Evolutionary conservation across 35 echinoderm and acorn worm genomes (phyloP).

Genomic region (Holothuria glaberrima): DNA sequence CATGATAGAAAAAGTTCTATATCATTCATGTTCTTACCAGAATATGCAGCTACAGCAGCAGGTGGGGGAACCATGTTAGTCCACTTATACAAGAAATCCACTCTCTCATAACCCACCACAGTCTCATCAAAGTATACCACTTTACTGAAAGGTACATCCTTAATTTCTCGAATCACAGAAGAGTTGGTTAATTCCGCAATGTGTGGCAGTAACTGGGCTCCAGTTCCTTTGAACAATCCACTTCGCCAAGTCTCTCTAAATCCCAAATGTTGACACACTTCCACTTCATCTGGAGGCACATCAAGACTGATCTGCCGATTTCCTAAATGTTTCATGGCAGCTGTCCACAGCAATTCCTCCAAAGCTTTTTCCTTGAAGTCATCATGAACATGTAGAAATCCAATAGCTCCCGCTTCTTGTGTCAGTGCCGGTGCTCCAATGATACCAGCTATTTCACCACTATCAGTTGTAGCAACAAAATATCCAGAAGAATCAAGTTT

Average conservation of each 20-base stretch:
- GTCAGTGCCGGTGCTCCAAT: slow-evolving; percentile 71
- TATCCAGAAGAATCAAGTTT: slow-evolving; percentile 77
- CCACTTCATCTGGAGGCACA: slow-evolving; percentile 58
- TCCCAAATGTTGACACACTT: slow-evolving; percentile 65
- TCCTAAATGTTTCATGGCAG: slow-evolving; percentile 71
- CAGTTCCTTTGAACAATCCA: slow-evolving; percentile 79
- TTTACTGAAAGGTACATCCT: slow-evolving; percentile 74
- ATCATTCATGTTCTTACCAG: slow-evolving; percentile 40
- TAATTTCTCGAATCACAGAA: slow-evolving; percentile 48
- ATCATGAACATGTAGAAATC: slow-evolving; percentile 76
- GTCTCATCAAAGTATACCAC: slow-evolving; percentile 85
- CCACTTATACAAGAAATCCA: slow-evolving; percentile 78
- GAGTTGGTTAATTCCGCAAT: slow-evolving; percentile 17
- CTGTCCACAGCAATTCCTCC: slow-evolving; percentile 70
- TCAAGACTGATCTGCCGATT: slow-evolving; percentile 82
- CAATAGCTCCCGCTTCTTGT: slow-evolving; percentile 66
- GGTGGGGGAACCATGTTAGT: slow-evolving; percentile 22
- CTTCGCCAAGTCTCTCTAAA: slow-evolving; percentile 78
- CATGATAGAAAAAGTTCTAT: no score
- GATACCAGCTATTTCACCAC: slow-evolving; percentile 75
- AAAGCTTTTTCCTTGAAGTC: slow-evolving; percentile 65
- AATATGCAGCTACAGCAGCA: slow-evolving; percentile 17
- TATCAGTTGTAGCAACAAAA: slow-evolving; percentile 62
- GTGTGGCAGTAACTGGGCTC: slow-evolving; percentile 6
- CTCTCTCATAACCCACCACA: slow-evolving; percentile 60